phyloP scores from a whole-genome alignment of 2,113 vertebrate species.

The Bufo gargarizans region DNA sequence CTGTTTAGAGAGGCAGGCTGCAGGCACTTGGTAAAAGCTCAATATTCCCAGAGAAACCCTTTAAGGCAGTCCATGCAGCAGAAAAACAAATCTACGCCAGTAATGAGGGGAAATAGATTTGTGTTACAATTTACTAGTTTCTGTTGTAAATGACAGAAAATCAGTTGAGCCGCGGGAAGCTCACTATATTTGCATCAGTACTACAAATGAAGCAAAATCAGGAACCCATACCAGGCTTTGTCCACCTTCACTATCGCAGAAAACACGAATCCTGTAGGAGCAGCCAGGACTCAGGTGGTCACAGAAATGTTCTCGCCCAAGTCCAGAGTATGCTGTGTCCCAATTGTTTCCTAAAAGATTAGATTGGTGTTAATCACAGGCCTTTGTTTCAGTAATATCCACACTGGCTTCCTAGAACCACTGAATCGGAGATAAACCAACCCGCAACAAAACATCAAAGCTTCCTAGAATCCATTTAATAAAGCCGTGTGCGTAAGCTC shows the following conservation, averaged over 20 bases:
- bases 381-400: constrained; percentile 57
- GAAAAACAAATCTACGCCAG: too few species aligned
- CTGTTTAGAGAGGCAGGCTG: too few species aligned
- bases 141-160: too few species aligned
- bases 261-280: constrained; percentile 84
- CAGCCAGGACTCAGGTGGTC: constrained; percentile 89
- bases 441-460: constrained; percentile 54
- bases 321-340: constrained; percentile 88
- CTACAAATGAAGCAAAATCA: not conserved
- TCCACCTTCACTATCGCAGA: constrained; percentile 92
- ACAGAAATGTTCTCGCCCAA: constrained; percentile 84
- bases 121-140: too few species aligned
- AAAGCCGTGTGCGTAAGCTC: constrained; percentile 51
- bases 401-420: constrained; percentile 59
- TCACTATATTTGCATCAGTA: not conserved
- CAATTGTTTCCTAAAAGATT: constrained; percentile 81
- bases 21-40: too few species aligned
- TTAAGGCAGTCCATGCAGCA: too few species aligned
- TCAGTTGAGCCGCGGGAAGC: too few species aligned
- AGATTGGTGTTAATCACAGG: constrained; percentile 55
- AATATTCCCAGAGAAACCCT: too few species aligned
- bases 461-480: constrained; percentile 65
- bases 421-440: constrained; percentile 59
- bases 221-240: constrained; percentile 86
- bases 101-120: too few species aligned